phyloP scores from a whole-genome alignment of 2,797 vertebrate genomes.

The Pseudocheirus occidentalis region DNA sequence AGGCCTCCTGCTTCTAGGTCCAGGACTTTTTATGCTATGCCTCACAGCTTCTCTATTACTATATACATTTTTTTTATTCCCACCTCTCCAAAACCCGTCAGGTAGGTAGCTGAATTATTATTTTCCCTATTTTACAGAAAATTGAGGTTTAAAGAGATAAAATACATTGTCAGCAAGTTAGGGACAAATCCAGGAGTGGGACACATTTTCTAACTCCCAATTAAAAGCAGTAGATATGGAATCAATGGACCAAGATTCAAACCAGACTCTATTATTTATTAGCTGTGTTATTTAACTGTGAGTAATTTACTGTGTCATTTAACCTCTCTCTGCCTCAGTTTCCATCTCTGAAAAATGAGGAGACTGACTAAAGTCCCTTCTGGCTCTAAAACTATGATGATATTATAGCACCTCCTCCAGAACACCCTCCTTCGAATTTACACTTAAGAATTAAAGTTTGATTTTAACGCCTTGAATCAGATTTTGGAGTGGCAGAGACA shows the following conservation, averaged over 20 bases:
- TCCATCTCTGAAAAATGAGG: background rate
- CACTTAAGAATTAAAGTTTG: background rate
- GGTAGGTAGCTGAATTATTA: background rate
- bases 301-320: background rate
- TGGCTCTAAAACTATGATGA: background rate
- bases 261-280: background rate
- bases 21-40: background rate
- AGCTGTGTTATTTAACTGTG: background rate
- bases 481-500: background rate
- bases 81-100: background rate
- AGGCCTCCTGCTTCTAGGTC: slow-evolving; percentile 29
- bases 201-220: background rate
- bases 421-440: background rate
- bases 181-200: background rate
- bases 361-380: background rate
- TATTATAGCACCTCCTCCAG: background rate
- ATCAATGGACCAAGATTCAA: background rate
- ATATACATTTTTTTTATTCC: background rate
- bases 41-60: background rate
- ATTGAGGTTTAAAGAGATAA: background rate
- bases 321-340: background rate
- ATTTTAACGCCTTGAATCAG: background rate
- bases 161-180: background rate
- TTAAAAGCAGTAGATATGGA: background rate
- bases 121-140: background rate